Percentiles rank a stretch among this genome's conserved stretches.
These are phyloP conservation scores for Homarus americanus DNA, from an alignment of 1,140 invertebrate species.

Conservation along the genomic window DNA sequence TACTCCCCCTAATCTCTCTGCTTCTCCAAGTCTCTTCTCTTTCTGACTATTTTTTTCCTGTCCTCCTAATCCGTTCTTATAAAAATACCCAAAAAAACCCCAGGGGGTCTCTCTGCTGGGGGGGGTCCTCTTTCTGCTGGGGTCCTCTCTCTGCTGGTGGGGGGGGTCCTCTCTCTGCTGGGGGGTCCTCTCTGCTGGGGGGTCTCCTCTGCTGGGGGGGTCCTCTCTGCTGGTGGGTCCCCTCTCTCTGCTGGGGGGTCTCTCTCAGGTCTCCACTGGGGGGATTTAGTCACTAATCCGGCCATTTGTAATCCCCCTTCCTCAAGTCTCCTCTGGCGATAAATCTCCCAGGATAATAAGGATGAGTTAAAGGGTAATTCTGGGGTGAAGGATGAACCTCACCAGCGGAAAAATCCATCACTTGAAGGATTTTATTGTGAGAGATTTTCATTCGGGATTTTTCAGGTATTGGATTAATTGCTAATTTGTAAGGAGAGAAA, in stretches of 20 bases:
- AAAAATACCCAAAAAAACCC: too few species aligned
- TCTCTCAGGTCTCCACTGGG: not conserved
- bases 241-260: too few species aligned
- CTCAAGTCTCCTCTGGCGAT: not conserved
- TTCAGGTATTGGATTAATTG: not conserved
- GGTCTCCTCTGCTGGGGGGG: too few species aligned
- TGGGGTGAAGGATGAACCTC: not conserved
- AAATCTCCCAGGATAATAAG: not conserved
- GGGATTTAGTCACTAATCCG: not conserved
- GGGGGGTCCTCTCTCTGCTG: too few species aligned
- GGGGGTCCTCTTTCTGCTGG: too few species aligned
- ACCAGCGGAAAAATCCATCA: not conserved
- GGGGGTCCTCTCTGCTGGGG: too few species aligned
- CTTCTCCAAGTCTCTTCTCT: not conserved
- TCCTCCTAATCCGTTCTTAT: too few species aligned
- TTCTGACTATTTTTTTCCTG: not conserved
- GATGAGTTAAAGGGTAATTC: not conserved
- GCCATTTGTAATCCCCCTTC: not conserved
- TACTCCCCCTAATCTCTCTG: not conserved
- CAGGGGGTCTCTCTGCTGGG: too few species aligned
- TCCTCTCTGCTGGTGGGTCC: too few species aligned
- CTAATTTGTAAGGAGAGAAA: not conserved
- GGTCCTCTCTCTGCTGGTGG: too few species aligned
- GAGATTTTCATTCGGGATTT: not conserved
- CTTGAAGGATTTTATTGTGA: not conserved